Conservation (phyloP, 2,888 invertebrate genomes). For the Rosalia funebris region DNA sequence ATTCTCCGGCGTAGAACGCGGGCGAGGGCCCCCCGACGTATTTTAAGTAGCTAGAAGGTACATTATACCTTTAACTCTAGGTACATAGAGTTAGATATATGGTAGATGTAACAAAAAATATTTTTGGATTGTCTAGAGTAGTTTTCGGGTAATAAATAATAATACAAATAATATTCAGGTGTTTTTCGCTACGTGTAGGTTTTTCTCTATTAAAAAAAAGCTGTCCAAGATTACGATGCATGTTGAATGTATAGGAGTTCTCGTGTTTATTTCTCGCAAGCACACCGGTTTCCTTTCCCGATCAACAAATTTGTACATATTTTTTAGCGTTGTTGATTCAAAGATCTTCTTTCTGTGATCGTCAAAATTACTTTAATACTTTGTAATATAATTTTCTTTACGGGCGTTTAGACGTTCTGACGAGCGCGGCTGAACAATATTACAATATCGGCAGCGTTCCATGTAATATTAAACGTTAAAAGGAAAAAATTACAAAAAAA, state of each 20-base stretch:
- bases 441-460: background rate
- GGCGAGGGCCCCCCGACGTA: slow-evolving; percentile 34
- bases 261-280: slow-evolving; percentile 35
- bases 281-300: slow-evolving; percentile 33
- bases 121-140: slow-evolving; percentile 64
- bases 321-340: slow-evolving; percentile 47
- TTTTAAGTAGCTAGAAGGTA: slow-evolving; percentile 52
- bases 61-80: slow-evolving; percentile 58
- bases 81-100: slow-evolving; percentile 54
- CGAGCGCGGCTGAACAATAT: background rate
- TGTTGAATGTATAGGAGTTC: slow-evolving; percentile 43
- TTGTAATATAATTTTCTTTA: slow-evolving; percentile 46
- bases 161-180: slow-evolving; percentile 54
- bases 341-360: slow-evolving; percentile 52
- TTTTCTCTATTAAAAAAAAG: slow-evolving; percentile 42
- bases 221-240: slow-evolving; percentile 44
- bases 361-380: slow-evolving; percentile 42
- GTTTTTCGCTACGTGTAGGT: slow-evolving; percentile 51
- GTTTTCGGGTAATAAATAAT: slow-evolving; percentile 51
- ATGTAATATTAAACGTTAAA: background rate
- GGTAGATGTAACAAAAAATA: slow-evolving; percentile 62
- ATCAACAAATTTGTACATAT: slow-evolving; percentile 49
- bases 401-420: slow-evolving; percentile 7
- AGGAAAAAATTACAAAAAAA: too few species aligned
- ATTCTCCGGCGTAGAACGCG: slow-evolving; percentile 5